These are phyloP conservation scores for Drosophila macrospina DNA, from an alignment of 2,888 invertebrate species.

Conservation along the genomic window DNA sequence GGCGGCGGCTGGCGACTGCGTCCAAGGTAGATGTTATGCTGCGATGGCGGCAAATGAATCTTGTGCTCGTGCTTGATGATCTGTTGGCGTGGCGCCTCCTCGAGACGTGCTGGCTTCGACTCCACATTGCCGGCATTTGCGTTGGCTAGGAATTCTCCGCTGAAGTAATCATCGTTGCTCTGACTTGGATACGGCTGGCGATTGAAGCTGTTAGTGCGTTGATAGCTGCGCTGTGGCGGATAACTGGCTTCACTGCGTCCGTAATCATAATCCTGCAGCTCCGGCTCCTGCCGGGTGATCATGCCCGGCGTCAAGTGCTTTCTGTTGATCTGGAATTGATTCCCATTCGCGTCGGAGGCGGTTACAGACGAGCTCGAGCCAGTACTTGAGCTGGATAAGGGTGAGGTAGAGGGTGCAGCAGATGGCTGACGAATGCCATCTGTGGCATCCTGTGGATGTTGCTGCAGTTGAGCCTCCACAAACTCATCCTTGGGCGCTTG, in stretches of 20 bases:
- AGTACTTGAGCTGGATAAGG: constrained; percentile 1
- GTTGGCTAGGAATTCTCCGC: constrained; percentile 69
- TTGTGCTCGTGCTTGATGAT: constrained; percentile 80
- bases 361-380: constrained; percentile 36
- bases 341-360: constrained; percentile 72
- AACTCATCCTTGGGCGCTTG: constrained; percentile 68
- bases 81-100: constrained; percentile 58
- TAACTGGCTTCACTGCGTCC: constrained; percentile 59
- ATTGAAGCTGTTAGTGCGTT: constrained; percentile 60
- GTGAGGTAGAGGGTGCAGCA: background rate
- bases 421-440: constrained; percentile 48
- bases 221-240: constrained; percentile 54
- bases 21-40: constrained; percentile 81
- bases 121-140: constrained; percentile 68
- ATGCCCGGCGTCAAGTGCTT: constrained; percentile 74
- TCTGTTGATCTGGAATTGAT: constrained; percentile 69
- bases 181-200: constrained; percentile 61
- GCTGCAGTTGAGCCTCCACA: constrained; percentile 70
- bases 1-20: constrained; percentile 54
- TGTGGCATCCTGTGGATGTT: constrained; percentile 49
- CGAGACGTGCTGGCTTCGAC: constrained; percentile 76
- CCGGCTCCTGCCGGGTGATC: constrained; percentile 70
- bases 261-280: constrained; percentile 68
- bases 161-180: constrained; percentile 77
- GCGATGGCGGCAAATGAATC: constrained; percentile 78